Base-by-base conservation (phyloP, 2,888 invertebrate genomes). In the Drosophila incognita region DNA sequence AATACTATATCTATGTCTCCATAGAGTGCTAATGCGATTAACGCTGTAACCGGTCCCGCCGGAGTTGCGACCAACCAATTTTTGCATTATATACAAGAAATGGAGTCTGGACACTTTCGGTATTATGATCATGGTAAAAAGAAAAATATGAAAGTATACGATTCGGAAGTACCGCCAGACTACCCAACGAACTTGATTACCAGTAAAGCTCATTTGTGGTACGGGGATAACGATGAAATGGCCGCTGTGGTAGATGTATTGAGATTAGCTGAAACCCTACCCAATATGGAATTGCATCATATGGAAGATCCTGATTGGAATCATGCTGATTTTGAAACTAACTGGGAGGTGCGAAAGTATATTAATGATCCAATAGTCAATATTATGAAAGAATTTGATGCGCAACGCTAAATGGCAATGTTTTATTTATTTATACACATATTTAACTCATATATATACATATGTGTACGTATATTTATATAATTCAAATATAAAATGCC, bases 21-120 rank as follows among this genome's bases (percentile, higher is more conserved):
- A 0, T 7, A 85, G 79, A 74, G 67, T 15, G 68, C 74, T n/a
- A 33, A 61, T 6, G 51, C 36, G 5, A 68, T 64, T 1, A 33
- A 74, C 8, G 66, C 65, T 2, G 51, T 76, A 18, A 82, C 85
- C 15, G 76, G 76, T 67, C 91, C 89, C 0, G 90, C 87, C 6
- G 91, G 91, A 1, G 48, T 68, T 10, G 91, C 91, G 0, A 87
- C 86, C 1, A 81, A 87, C 74, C 91, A 91, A 57, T 66, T 88
- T 2, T 64, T 86, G 13, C 91, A 91, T 59, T 91, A 90, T 29
- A 42, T 87, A 63, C 91, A 91, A 64, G 82, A 84, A 15, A 82
- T 83, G 7, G 82, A 82, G 24, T 87, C 87, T 0, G 81, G 79
- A 5, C 58, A 81, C 15, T 91, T 89, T 18, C 76, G 87, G 0